Conservation (phyloP, 2,888 invertebrate species). For the Melieria omissa region DNA sequence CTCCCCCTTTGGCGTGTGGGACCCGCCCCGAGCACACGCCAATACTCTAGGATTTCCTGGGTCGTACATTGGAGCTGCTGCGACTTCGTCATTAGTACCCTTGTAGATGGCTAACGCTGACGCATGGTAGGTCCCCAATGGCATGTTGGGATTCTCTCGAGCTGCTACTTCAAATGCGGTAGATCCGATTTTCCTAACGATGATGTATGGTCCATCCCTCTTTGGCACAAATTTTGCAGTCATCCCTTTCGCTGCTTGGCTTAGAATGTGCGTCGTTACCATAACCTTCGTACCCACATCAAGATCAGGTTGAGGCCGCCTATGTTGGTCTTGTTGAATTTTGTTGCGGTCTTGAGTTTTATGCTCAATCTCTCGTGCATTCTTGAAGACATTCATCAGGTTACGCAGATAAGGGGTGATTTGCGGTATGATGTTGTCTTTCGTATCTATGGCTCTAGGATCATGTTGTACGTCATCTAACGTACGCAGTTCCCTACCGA, state of each 20-base stretch:
- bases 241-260: neutral
- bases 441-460: constrained; percentile 45
- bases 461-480: constrained; percentile 53
- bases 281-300: constrained; percentile 2
- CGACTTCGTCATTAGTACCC: constrained; percentile 8
- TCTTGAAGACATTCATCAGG: neutral
- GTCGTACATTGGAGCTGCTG: neutral
- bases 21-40: neutral
- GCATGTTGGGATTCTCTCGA: neutral
- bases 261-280: neutral
- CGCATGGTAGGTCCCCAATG: constrained; percentile 6
- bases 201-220: neutral
- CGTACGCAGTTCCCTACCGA: constrained; percentile 58
- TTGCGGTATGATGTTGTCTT: constrained; percentile 47
- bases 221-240: too few relatives aligned
- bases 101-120: neutral
- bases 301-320: neutral
- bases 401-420: constrained; percentile 38
- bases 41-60: neutral
- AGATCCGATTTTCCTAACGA: constrained; percentile 7
- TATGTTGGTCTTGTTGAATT: neutral
- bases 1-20: too few relatives aligned
- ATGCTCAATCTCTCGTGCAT: constrained; percentile 10
- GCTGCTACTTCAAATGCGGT: neutral
- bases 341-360: constrained; percentile 14